Evolutionary conservation across 1,140 invertebrate species (phyloP), one percentile per base, ranked within the genome.

Genomic region (Drosophila dunni): DNA sequence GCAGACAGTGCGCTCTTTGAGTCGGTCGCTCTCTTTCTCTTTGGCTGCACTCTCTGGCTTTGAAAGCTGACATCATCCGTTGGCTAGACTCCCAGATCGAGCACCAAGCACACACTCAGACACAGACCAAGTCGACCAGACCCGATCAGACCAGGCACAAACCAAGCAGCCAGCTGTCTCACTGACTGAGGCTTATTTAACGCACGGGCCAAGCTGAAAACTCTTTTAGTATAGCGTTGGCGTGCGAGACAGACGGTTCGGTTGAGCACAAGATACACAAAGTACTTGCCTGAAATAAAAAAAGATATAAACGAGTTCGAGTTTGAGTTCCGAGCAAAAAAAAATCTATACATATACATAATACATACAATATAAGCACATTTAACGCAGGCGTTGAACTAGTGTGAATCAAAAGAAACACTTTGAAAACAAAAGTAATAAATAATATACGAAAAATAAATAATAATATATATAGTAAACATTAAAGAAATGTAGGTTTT

Each of bases 221-320:
- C 85, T 89, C 84, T 89, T 89, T 89, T 89, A 89, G 84, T 89
- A 89, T 88, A 89, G 85, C 84, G 85, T 89, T 90, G 84, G 84
- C 84, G 84, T 89, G 84, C 85, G 63, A 90, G 67, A 81, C 70
- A 89, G 71, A 60, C 84, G 84, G 85, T 89, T 89, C 84, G 84
- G 81, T 84, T 72, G 63, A 73, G 74, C 70, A 63, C 75, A 75
- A 75, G 64, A 76, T 70, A 71, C 48, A 73, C 74, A 64, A 77
- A 79, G 68, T 76, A 76, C 68, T 72, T 72, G 73, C 54, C 48
- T 72, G 42, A 65, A 61, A 70, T 42, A 33, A 50, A 24, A 77
- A 77, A 77, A 29, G 6, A 29, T 29, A 29, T 5, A 29, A 29
- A 29, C 24, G 24, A 29, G 24, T 29, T 29, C 74, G 69, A 77